Evolutionary conservation across 2,113 vertebrate genomes (phyloP).

Genomic region (Caloenas nicobarica): DNA sequence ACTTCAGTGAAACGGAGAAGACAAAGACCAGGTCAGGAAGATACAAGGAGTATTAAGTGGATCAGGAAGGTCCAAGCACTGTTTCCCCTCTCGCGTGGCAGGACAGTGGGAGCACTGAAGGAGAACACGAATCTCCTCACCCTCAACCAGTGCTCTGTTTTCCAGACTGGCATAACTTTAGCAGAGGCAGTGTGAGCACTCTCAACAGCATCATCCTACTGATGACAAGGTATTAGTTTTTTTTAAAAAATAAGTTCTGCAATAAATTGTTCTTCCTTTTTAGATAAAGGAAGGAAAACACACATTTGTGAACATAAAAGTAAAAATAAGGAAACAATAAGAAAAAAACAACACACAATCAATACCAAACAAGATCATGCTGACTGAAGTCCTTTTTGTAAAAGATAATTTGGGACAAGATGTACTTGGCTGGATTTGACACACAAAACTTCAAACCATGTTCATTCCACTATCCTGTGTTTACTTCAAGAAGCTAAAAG

Average conservation of each 20-base stretch:
- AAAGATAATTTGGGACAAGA: background rate
- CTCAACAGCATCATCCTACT: background rate
- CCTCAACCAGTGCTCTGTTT: background rate
- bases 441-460: background rate
- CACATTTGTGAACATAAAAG: background rate
- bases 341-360: background rate
- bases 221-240: background rate
- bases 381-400: background rate
- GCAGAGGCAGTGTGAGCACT: background rate
- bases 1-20: background rate
- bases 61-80: background rate
- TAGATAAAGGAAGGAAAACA: background rate
- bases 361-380: background rate
- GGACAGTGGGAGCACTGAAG: background rate
- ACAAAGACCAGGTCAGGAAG: background rate
- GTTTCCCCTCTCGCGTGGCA: background rate
- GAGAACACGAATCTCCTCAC: background rate
- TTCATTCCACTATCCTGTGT: background rate
- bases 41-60: background rate
- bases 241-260: background rate
- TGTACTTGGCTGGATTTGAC: background rate
- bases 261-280: background rate
- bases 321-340: background rate
- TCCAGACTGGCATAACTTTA: background rate
- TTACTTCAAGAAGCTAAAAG: background rate